Evolutionary conservation across 2,113 vertebrate genomes (phyloP), one percentile per base, ranked within the genome.

Genomic region (Anser cygnoides): DNA sequence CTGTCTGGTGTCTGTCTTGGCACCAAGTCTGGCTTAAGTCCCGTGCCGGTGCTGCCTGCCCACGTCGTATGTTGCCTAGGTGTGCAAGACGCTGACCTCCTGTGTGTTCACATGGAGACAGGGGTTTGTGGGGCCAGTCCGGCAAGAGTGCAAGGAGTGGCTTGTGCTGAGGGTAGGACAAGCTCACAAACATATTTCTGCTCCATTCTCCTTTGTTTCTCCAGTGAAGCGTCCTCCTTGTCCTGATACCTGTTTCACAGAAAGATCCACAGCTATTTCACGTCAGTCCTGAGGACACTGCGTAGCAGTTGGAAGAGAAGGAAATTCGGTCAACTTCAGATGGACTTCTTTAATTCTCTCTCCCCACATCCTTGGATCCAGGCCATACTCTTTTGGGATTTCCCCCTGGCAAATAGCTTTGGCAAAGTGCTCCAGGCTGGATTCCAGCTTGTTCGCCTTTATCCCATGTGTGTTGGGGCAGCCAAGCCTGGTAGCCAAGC

Each of bases 301-400:
- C 10, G 0, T 31, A 37, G 50, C 49, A 35, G 21, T 9, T 75
- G 74, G 54, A 95, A 9, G 57, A 62, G 57, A 59, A 75, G 33
- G 54, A 87, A 68, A n/a, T 79, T 22, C 1, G 1, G 58, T 72
- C 80, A 79, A 4, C 70, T 91, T 93, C 33, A 54, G 62, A 84
- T 72, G 21, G 81, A 76, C 66, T 79, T 93, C 65, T 90, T 63
- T 68, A 92, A 76, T 87, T 93, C 71, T 44, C 14, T 90, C 33
- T 93, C 58, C 74, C 62, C 57, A 33, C 89, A 52, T 73, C 44
- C 49, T 84, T 96, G 95, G 92, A 93, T 90, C 57, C 35, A 75
- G 87, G 87, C 96, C 93, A 37, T 35, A n/a, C 29, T 33, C 52
- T 93, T 96, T 94, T 88, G 92, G 93, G 96, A 89, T 95, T 93